Base-by-base conservation (phyloP, 2,888 invertebrate species). In the Tetheella fluctuosa region DNA sequence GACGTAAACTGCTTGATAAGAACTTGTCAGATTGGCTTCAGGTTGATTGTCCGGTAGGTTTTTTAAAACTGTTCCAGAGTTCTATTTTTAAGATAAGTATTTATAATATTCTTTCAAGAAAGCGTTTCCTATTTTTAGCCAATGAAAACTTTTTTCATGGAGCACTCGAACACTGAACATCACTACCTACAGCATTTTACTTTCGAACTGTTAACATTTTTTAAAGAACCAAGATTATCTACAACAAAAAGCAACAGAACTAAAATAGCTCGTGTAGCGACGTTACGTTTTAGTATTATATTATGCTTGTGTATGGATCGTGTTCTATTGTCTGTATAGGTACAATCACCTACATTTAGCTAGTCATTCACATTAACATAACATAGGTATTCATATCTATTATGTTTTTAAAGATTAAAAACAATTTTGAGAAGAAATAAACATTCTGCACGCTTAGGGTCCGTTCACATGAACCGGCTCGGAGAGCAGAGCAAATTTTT, bases 61-160 rank as follows among this genome's bases (percentile, higher is more conserved):
- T 65, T 70, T 68, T 65, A 66, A 66, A 70, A 64, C 59, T 61
- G 23, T 57, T 55, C 17, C 55, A 23, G 59, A 61, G 65, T 71
- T 75, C 75, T 76, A 76, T 77, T 76, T 76, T 77, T 73, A 64
- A 71, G 13, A 34, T 13, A 67, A 54, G 23, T 65, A 69, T 67
- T 70, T 65, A 68, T 73, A 6, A 12, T 34, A 39, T 73, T 70
- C 66, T 64, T 71, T 64, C 65, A 71, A 64, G 59, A 64, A 60
- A 71, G 60, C 71, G 57, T 30, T 62, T 71, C 60, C 64, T 63
- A 67, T 57, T 20, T 3, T 28, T 25, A 20, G 17, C 10, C 7
- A 15, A 4, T 53, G 13, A 52, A 25, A 28, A 28, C 25, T n/a
- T 8, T 25, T 53, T 25, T 25, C 7, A 8, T 34, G 12, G 13